phyloP scores from a whole-genome alignment of 1,140 invertebrate genomes.

The Drosophila novamexicana region DNA sequence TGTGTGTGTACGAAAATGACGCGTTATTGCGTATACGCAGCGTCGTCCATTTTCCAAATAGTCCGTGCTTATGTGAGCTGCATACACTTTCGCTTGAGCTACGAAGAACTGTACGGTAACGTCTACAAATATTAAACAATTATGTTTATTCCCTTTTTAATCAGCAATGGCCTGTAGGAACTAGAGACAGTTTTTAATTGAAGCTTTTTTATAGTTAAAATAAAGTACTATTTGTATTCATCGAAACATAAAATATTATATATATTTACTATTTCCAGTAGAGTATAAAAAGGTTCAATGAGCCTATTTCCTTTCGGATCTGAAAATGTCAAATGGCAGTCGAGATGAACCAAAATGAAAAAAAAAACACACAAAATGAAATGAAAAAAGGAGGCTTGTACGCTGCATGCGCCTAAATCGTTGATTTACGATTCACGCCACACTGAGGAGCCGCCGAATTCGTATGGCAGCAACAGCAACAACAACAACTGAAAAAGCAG shows the following conservation, averaged over 20 bases:
- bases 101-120: background rate
- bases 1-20: slow-evolving; percentile 37
- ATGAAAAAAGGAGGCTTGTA: slow-evolving; percentile 48
- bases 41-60: slow-evolving; percentile 39
- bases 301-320: slow-evolving; percentile 13
- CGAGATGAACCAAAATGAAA: slow-evolving; percentile 27
- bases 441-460: slow-evolving; percentile 77
- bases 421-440: slow-evolving; percentile 83
- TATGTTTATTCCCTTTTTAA: no score
- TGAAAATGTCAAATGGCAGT: slow-evolving; percentile 66
- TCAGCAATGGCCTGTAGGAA: no score
- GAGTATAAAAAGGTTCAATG: slow-evolving; percentile 32
- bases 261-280: background rate
- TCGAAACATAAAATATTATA: no score
- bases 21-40: slow-evolving; percentile 76
- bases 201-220: no score
- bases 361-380: slow-evolving; percentile 9
- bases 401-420: slow-evolving; percentile 80
- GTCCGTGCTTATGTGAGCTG: background rate
- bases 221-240: no score
- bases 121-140: no score
- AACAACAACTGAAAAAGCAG: slow-evolving; percentile 12
- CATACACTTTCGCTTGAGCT: slow-evolving; percentile 12
- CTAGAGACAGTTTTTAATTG: no score
- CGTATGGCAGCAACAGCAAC: slow-evolving; percentile 43